Conservation (phyloP, 2,888 invertebrate species). For the Eristalis tenax region DNA sequence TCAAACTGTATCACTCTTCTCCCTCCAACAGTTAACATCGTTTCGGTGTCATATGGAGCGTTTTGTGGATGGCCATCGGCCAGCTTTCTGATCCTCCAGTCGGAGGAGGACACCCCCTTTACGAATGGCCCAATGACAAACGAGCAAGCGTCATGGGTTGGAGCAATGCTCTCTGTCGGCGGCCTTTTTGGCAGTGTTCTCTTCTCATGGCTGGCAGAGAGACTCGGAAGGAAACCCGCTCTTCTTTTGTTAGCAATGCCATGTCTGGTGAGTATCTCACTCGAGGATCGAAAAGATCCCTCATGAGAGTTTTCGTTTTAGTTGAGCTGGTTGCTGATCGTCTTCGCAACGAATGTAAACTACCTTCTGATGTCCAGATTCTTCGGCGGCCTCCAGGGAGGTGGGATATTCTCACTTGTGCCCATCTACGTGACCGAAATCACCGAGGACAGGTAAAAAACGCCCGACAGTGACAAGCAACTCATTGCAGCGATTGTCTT, state of each 20-base stretch:
- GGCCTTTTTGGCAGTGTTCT: constrained; percentile 77
- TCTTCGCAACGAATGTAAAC: constrained; percentile 75
- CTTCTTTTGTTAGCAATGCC: constrained; percentile 76
- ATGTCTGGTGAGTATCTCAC: constrained; percentile 74
- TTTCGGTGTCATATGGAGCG: constrained; percentile 77
- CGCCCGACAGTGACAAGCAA: background rate
- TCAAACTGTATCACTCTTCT: background rate
- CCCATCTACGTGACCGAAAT: constrained; percentile 79
- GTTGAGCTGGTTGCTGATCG: constrained; percentile 78
- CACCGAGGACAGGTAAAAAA: constrained; percentile 76
- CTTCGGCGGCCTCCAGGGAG: constrained; percentile 77
- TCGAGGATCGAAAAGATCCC: background rate
- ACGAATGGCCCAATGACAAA: constrained; percentile 76
- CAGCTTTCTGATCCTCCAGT: constrained; percentile 77
- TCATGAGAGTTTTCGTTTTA: constrained; percentile 46
- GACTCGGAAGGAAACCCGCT: constrained; percentile 76
- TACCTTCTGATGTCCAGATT: constrained; percentile 76
- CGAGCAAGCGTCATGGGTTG: constrained; percentile 80
- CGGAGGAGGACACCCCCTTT: constrained; percentile 75
- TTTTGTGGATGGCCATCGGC: constrained; percentile 79
- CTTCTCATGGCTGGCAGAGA: constrained; percentile 78
- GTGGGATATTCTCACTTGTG: constrained; percentile 76
- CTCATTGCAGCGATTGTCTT: background rate
- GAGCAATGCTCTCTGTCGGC: constrained; percentile 78
- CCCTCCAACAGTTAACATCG: constrained; percentile 75